Conservation (phyloP, 2,797 vertebrate genomes). For the Rhabdomys pumilio region DNA sequence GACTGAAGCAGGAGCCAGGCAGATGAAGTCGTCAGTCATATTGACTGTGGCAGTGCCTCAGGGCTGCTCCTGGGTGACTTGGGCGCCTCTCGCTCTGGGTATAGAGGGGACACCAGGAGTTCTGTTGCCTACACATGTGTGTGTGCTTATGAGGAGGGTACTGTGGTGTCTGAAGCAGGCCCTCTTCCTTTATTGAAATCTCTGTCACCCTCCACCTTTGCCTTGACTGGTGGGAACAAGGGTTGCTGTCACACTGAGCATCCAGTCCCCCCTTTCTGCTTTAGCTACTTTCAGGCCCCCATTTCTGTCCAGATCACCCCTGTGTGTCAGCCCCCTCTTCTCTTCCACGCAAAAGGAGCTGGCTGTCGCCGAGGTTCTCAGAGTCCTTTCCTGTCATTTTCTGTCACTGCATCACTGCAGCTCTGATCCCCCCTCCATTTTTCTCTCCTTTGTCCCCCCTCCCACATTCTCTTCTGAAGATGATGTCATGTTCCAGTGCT, state of each 20-base stretch:
- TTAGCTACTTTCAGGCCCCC: not conserved
- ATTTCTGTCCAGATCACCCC: not conserved
- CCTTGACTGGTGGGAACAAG: not conserved
- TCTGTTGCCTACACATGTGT: not conserved
- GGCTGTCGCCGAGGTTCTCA: not conserved
- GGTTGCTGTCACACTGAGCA: not conserved
- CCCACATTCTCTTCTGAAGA: conserved; percentile 57
- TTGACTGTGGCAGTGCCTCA: conserved; percentile 57
- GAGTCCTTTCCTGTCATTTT: not conserved
- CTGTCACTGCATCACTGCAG: not conserved
- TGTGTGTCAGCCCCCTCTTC: not conserved
- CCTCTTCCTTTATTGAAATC: not conserved
- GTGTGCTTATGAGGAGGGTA: not conserved
- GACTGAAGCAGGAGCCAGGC: not conserved
- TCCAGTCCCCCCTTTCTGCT: not conserved
- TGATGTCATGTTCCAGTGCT: conserved; percentile 76
- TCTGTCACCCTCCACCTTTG: fast-evolving
- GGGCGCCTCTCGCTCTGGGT: conserved; percentile 33
- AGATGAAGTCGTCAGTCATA: conserved; percentile 62
- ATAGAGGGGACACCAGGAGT: not conserved
- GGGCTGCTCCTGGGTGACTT: conserved; percentile 70
- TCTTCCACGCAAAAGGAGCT: not conserved
- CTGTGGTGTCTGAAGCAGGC: not conserved
- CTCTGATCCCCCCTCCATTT: not conserved
- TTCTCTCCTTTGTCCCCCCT: not conserved